Conservation (phyloP, 2,113 vertebrate genomes). For the Rutilus rutilus region DNA sequence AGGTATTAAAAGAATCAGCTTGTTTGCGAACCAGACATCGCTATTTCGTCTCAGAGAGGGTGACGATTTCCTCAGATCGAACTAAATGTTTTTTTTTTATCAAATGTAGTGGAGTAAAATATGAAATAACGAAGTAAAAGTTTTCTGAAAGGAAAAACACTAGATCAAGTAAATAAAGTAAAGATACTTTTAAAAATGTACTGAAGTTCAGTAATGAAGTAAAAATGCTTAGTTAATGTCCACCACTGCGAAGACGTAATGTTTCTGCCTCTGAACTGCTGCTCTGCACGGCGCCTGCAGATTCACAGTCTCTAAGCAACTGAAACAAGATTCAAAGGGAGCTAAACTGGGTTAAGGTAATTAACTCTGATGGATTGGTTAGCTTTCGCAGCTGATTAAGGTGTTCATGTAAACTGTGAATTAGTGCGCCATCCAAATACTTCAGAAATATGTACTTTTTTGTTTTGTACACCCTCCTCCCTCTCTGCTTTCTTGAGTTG, state of each 20-base stretch:
- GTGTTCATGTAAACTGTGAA: slow-evolving; percentile 68
- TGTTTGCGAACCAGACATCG: not conserved
- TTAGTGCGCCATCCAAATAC: slow-evolving; percentile 72
- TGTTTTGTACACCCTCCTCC: slow-evolving; percentile 58
- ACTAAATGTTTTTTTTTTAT: not conserved
- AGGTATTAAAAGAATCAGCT: not conserved
- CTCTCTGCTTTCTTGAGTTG: slow-evolving; percentile 68
- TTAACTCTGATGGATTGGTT: slow-evolving; percentile 74
- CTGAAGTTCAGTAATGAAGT: not conserved
- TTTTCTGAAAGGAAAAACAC: not conserved
- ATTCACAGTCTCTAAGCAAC: slow-evolving; percentile 64
- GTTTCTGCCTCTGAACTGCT: slow-evolving; percentile 46
- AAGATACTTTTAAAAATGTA: not conserved
- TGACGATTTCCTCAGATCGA: not conserved
- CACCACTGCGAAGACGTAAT: slow-evolving; percentile 33
- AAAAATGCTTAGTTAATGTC: not conserved
- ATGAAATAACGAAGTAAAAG: not conserved
- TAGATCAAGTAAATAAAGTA: not conserved
- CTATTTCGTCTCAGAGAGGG: not conserved
- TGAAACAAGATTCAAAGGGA: slow-evolving; percentile 72
- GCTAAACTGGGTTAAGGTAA: slow-evolving; percentile 73
- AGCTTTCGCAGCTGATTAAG: slow-evolving; percentile 79
- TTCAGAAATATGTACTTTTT: slow-evolving; percentile 69
- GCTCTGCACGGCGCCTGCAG: slow-evolving; percentile 56
- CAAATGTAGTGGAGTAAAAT: not conserved